A percentile compares a stretch with the other conserved stretches of the same genome.
Conservation (phyloP, 2,113 vertebrate genomes). For the Anser brachyrhynchus region DNA sequence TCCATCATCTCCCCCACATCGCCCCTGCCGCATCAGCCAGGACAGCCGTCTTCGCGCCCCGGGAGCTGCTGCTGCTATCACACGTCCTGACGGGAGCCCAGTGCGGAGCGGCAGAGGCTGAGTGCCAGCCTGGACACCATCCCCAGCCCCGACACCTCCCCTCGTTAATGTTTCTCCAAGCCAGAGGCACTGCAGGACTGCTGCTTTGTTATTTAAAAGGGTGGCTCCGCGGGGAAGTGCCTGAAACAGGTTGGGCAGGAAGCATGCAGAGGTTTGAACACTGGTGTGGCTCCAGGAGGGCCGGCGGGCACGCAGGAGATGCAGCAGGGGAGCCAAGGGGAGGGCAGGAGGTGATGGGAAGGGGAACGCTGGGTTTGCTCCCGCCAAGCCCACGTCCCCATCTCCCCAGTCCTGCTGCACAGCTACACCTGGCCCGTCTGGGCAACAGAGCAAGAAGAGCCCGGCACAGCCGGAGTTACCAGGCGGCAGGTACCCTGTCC, state of each 20-base stretch:
- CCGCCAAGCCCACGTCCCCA: too few relatives aligned
- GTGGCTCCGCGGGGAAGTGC: slow-evolving; percentile 29
- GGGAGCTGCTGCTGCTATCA: background rate
- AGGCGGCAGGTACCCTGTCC: too few relatives aligned
- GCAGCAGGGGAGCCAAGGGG: background rate
- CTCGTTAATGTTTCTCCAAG: slow-evolving; percentile 21
- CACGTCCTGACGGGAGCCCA: background rate
- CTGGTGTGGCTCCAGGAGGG: background rate
- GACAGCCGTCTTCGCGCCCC: background rate
- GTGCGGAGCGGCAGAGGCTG: slow-evolving; percentile 20
- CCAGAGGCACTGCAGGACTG: background rate
- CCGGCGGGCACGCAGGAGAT: background rate
- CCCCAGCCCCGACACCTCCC: slow-evolving; percentile 38
- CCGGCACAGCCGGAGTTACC: too few relatives aligned
- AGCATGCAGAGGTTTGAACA: background rate
- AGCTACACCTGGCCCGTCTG: too few relatives aligned
- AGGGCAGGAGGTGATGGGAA: background rate
- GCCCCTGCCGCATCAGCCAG: background rate
- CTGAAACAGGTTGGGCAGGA: slow-evolving; percentile 63
- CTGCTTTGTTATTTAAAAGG: slow-evolving; percentile 8
- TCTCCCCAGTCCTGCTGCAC: too few relatives aligned
- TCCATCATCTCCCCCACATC: slow-evolving; percentile 36
- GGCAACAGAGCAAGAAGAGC: too few relatives aligned
- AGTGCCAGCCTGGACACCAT: slow-evolving; percentile 29
- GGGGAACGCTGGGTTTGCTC: too few relatives aligned